Percentiles rank a stretch among this genome's conserved stretches.
phyloP scores from a whole-genome alignment of 2,888 invertebrate species.

The Scaptomyza polygonia region DNA sequence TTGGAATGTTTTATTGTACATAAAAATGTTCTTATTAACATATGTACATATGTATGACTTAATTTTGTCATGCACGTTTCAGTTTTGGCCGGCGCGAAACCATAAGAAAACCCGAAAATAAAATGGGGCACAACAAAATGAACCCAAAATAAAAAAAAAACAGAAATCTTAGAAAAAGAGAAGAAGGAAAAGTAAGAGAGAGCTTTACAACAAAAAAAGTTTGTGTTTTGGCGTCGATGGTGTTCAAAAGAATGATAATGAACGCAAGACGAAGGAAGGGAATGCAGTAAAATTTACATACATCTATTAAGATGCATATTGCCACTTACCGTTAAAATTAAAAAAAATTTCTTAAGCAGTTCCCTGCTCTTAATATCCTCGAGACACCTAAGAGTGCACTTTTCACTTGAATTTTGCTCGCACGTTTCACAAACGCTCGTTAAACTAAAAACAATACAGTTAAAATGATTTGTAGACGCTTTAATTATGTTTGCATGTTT shows the following conservation, averaged over 20 bases:
- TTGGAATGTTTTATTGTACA: no score
- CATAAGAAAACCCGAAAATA: slow-evolving; percentile 67
- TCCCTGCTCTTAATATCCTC: slow-evolving; percentile 32
- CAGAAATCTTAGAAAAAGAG: slow-evolving; percentile 18
- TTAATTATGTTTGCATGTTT: slow-evolving; percentile 5
- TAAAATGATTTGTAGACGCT: slow-evolving; percentile 16
- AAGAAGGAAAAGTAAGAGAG: neutral
- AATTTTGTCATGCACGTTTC: slow-evolving; percentile 71
- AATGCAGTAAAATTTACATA: neutral
- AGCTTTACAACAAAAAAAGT: slow-evolving; percentile 19
- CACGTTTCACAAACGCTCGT: slow-evolving; percentile 18
- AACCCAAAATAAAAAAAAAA: slow-evolving; percentile 15
- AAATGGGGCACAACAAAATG: slow-evolving; percentile 58
- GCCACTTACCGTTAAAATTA: slow-evolving; percentile 27
- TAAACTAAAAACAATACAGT: slow-evolving; percentile 29
- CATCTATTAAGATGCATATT: neutral
- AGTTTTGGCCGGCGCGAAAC: slow-evolving; percentile 52
- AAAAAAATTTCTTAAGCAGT: slow-evolving; percentile 18
- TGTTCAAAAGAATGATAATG: slow-evolving; percentile 10
- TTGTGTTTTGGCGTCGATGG: slow-evolving; percentile 13
- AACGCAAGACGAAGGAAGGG: slow-evolving; percentile 19
- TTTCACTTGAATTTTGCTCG: slow-evolving; percentile 15
- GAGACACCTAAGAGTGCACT: slow-evolving; percentile 3
- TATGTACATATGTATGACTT: no score
- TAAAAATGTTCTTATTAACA: no score